Evolutionary conservation across 2,888 invertebrate genomes (phyloP).

Genomic region (Anoncus sp.): DNA sequence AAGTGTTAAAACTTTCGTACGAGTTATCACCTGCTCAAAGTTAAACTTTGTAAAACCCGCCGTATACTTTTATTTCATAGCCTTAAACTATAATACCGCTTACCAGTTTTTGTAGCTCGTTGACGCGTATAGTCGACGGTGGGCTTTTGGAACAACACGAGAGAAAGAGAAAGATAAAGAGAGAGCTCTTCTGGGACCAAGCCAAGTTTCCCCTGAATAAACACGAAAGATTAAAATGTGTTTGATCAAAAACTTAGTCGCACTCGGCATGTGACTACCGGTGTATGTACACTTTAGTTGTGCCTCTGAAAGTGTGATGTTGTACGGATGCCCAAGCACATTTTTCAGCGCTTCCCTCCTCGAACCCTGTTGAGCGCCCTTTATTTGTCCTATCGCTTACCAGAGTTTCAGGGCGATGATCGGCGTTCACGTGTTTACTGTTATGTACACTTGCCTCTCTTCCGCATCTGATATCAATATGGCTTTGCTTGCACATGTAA

Average conservation of each 20-base stretch:
- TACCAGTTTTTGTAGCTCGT: slow-evolving; percentile 49
- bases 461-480: background rate
- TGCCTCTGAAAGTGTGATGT: slow-evolving; percentile 66
- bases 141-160: slow-evolving; percentile 13
- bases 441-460: slow-evolving; percentile 24
- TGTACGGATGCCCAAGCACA: slow-evolving; percentile 55
- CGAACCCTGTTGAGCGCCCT: slow-evolving; percentile 58
- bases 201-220: slow-evolving; percentile 67
- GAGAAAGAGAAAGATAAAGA: too few species aligned
- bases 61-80: slow-evolving; percentile 21
- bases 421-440: slow-evolving; percentile 40
- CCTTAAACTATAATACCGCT: slow-evolving; percentile 52
- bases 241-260: slow-evolving; percentile 79
- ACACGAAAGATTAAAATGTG: slow-evolving; percentile 76
- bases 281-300: slow-evolving; percentile 56
- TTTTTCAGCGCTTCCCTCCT: slow-evolving; percentile 69
- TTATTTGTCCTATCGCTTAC: slow-evolving; percentile 71
- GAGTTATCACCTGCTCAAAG: background rate
- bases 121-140: slow-evolving; percentile 22
- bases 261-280: slow-evolving; percentile 64
- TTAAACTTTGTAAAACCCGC: background rate
- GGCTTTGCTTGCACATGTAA: background rate
- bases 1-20: background rate
- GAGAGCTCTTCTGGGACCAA: slow-evolving; percentile 28
- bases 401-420: slow-evolving; percentile 57